Conservation (phyloP, 2,797 vertebrate species). For the Enteromius trimaculatus region DNA sequence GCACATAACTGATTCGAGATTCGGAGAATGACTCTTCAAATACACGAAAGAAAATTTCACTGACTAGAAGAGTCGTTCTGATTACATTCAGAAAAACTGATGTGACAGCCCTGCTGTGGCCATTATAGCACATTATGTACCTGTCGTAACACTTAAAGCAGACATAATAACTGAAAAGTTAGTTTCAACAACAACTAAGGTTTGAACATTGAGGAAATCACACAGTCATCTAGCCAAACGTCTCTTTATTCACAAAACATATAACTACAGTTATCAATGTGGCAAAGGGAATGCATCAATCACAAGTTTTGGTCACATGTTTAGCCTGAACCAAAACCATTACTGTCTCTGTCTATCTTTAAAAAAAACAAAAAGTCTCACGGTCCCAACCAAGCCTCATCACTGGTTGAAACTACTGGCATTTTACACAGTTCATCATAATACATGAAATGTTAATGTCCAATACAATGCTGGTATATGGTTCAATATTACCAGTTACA, state of each 20-base stretch:
- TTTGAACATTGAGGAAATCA: neutral
- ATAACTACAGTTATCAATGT: slow-evolving; percentile 31
- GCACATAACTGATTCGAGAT: neutral
- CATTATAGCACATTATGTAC: neutral
- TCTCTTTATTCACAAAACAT: slow-evolving; percentile 60
- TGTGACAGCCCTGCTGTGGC: neutral
- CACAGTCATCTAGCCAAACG: slow-evolving; percentile 54
- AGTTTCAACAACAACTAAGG: neutral
- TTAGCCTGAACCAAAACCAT: slow-evolving; percentile 22
- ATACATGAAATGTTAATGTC: slow-evolving; percentile 17
- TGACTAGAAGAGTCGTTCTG: neutral
- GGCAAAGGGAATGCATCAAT: slow-evolving; percentile 47
- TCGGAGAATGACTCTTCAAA: neutral
- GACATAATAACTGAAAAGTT: neutral
- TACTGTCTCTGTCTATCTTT: neutral
- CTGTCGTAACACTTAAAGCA: neutral
- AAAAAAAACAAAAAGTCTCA: neutral
- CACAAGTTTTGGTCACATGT: slow-evolving; percentile 25
- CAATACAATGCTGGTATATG: slow-evolving; percentile 1
- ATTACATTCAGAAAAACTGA: neutral
- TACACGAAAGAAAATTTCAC: neutral
- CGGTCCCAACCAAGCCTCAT: neutral
- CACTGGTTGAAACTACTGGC: slow-evolving; percentile 15
- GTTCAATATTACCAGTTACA: slow-evolving; percentile 3
- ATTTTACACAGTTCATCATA: slow-evolving; percentile 9